These are phyloP conservation scores for Platycercus adscitus DNA, from an alignment of 2,113 vertebrate species.

Conservation along the genomic window DNA sequence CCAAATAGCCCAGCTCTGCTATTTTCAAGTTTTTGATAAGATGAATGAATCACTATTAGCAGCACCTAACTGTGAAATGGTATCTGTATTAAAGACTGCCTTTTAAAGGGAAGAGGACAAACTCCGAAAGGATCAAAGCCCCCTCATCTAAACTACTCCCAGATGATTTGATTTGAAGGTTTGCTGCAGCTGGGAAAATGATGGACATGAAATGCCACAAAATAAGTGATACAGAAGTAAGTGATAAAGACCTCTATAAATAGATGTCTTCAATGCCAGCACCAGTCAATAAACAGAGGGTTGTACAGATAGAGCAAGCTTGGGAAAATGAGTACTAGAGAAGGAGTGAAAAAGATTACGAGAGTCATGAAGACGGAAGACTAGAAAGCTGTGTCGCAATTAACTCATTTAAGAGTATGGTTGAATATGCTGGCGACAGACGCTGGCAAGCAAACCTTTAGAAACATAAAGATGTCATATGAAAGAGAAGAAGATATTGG, in stretches of 20 bases:
- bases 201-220: not conserved
- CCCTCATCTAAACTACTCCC: not conserved
- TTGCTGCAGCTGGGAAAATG: not conserved
- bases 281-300: not conserved
- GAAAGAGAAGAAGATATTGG: not conserved
- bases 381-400: not conserved
- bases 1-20: not conserved
- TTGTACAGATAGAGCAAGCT: not conserved
- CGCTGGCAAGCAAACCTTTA: not conserved
- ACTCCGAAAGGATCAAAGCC: not conserved
- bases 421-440: fast-evolving
- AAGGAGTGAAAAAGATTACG: not conserved
- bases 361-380: not conserved
- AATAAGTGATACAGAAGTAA: not conserved
- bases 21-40: not conserved
- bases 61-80: not conserved
- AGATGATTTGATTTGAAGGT: not conserved
- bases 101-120: not conserved
- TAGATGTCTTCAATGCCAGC: not conserved
- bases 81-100: not conserved
- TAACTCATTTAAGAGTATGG: not conserved
- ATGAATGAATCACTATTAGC: not conserved
- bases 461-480: not conserved
- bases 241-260: not conserved
- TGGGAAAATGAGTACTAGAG: not conserved